Conservation (phyloP, 2,888 invertebrate genomes). For the Trachelus iudaicus region DNA sequence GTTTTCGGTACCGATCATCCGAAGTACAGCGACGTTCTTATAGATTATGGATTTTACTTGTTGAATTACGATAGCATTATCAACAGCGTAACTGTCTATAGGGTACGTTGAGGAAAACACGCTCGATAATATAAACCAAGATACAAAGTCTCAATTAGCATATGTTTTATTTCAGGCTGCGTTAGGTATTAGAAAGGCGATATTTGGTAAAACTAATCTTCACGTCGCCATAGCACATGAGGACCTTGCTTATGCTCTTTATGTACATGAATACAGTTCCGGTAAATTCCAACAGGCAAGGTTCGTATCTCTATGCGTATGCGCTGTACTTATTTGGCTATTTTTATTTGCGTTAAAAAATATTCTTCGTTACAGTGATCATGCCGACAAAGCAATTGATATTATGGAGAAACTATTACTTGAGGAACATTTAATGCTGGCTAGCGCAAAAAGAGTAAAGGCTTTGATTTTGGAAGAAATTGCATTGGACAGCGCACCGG, state of each 20-base stretch:
- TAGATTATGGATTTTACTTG: constrained; percentile 92
- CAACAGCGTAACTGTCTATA: constrained; percentile 87
- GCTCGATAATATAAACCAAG: background rate
- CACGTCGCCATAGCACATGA: constrained; percentile 91
- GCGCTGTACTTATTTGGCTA: background rate
- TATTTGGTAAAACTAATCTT: constrained; percentile 87
- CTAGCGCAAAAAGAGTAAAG: constrained; percentile 91
- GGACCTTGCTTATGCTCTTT: constrained; percentile 92
- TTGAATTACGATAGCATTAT: constrained; percentile 88
- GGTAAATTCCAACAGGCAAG: constrained; percentile 85
- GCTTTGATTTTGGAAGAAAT: constrained; percentile 94
- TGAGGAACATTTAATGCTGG: constrained; percentile 84
- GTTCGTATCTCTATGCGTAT: constrained; percentile 59
- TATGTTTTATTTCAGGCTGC: constrained; percentile 70
- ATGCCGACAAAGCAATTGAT: constrained; percentile 84
- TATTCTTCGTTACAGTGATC: constrained; percentile 69
- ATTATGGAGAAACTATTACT: constrained; percentile 86
- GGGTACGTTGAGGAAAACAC: constrained; percentile 65
- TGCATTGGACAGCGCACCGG: constrained; percentile 81
- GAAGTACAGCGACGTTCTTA: constrained; percentile 84
- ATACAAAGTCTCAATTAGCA: background rate
- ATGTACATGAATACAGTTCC: constrained; percentile 91
- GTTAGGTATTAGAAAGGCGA: constrained; percentile 76
- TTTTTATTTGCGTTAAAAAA: background rate
- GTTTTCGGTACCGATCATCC: constrained; percentile 78